Percentiles rank a stretch among this genome's conserved stretches.
These are phyloP conservation scores for Scyliorhinus canicula DNA, from an alignment of 2,797 vertebrate species.

Conservation along the genomic window DNA sequence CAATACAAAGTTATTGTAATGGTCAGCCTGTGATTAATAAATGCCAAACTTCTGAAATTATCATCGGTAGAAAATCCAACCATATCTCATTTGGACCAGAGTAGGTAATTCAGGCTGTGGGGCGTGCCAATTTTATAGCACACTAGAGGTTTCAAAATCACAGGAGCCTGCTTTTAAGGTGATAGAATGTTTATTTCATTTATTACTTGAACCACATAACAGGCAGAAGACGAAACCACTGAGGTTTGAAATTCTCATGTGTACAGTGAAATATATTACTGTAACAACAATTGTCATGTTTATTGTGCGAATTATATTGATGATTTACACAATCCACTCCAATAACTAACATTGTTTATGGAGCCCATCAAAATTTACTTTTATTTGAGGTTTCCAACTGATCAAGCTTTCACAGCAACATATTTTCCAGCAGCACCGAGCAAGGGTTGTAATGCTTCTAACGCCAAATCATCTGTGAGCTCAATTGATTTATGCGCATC, in stretches of 20 bases:
- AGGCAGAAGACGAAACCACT: not conserved
- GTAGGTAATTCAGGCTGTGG: not conserved
- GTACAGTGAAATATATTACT: constrained; percentile 18
- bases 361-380: not conserved
- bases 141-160: constrained; percentile 8
- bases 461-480: not conserved
- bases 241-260: constrained; percentile 25
- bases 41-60: not conserved
- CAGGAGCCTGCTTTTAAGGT: constrained; percentile 5
- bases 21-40: constrained; percentile 22
- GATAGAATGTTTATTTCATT: constrained; percentile 17
- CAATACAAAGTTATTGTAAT: not conserved
- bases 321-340: constrained; percentile 18
- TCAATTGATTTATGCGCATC: not conserved
- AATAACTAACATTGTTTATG: constrained; percentile 15
- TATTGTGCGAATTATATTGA: not conserved
- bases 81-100: not conserved
- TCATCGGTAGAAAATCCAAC: not conserved
- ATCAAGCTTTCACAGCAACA: not conserved
- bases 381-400: not conserved
- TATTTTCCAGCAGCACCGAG: not conserved
- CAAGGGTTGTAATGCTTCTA: not conserved
- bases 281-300: constrained; percentile 16
- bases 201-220: constrained; percentile 24
- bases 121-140: not conserved